Percentiles rank a stretch among this genome's conserved stretches.
phyloP scores from a whole-genome alignment of 2,888 invertebrate genomes.

The Tortrix viridana region DNA sequence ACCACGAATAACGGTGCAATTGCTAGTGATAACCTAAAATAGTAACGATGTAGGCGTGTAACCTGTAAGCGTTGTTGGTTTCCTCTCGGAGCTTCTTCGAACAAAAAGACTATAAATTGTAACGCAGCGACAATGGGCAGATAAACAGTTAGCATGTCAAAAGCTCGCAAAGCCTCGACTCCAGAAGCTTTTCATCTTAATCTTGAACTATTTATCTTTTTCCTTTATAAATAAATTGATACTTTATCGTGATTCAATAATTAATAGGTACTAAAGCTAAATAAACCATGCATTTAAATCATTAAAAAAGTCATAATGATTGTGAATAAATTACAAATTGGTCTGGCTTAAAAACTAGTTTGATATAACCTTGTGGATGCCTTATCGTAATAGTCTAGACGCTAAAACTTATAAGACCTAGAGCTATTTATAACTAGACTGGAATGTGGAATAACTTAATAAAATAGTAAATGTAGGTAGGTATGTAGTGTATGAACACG shows the following conservation, averaged over 20 bases:
- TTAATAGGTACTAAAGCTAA: not conserved
- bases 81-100: constrained; percentile 29
- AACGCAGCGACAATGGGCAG: constrained; percentile 33
- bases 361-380: constrained; percentile 24
- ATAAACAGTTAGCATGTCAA: constrained; percentile 30
- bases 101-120: constrained; percentile 37
- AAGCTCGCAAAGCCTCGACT: constrained; percentile 7
- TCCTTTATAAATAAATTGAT: too few species aligned
- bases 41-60: constrained; percentile 28
- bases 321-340: constrained; percentile 16
- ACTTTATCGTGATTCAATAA: not conserved
- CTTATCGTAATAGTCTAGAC: constrained; percentile 35
- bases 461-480: too few species aligned
- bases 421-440: constrained; percentile 2
- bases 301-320: not conserved
- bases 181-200: constrained; percentile 18
- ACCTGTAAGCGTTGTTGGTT: constrained; percentile 22
- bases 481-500: too few species aligned
- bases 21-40: constrained; percentile 24
- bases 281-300: constrained; percentile 3
- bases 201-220: constrained; percentile 1
- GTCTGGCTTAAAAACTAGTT: constrained; percentile 28
- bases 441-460: constrained; percentile 23
- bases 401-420: constrained; percentile 20
- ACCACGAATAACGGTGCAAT: constrained; percentile 17